Conservation (phyloP, 2,888 invertebrate species). For the Scaptomyza caliginosa region DNA sequence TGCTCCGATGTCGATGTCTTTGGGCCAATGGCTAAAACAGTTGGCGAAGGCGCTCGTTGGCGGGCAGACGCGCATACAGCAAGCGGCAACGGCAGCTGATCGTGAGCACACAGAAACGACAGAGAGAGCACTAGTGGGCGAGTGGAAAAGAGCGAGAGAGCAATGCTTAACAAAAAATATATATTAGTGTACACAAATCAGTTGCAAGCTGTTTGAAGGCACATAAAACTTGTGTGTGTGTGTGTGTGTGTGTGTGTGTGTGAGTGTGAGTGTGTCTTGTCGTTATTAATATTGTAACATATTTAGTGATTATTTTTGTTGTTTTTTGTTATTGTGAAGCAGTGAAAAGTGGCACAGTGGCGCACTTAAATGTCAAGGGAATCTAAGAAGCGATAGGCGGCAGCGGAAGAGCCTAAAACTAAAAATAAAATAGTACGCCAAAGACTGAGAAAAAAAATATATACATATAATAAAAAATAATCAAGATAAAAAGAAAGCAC, state of each 20-base stretch:
- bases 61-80: conserved; percentile 58
- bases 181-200: conserved; percentile 32
- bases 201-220: conserved; percentile 31
- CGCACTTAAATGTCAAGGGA: conserved; percentile 36
- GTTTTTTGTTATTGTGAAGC: conserved; percentile 18
- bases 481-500: conserved; percentile 13
- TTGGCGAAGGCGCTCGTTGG: conserved; percentile 65
- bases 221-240: conserved; percentile 6
- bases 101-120: conserved; percentile 26
- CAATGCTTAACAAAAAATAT: conserved; percentile 34
- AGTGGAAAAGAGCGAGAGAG: conserved; percentile 7
- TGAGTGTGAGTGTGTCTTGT: neutral
- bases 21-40: conserved; percentile 46
- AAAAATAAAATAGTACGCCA: conserved; percentile 43
- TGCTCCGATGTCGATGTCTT: conserved; percentile 8
- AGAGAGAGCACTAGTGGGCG: conserved; percentile 10
- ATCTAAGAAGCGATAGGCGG: conserved; percentile 15
- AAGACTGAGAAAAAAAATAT: conserved; percentile 17
- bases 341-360: conserved; percentile 43
- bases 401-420: conserved; percentile 22
- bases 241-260: neutral
- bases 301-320: conserved; percentile 9
- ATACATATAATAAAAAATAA: conserved; percentile 4
- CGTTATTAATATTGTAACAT: conserved; percentile 9
- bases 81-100: conserved; percentile 23